Percentiles rank a stretch among this genome's conserved stretches.
Evolutionary conservation across 2,797 vertebrate species (phyloP).

Genomic region (Macrochelys suwanniensis): DNA sequence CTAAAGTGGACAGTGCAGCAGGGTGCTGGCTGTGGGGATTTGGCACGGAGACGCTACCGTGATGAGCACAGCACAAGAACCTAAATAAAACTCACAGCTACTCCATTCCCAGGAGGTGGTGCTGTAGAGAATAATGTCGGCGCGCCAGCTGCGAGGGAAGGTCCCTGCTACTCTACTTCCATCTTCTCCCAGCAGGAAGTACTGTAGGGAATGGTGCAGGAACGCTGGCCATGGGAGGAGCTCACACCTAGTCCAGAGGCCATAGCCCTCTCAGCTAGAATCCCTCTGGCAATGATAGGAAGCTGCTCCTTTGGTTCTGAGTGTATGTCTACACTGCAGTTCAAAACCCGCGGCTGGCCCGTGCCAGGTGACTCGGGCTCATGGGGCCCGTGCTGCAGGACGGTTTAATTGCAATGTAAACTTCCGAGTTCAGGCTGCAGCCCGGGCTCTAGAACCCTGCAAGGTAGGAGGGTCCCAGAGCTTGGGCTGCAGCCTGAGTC

Average conservation of each 20-base stretch:
- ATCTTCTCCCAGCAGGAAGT: background rate
- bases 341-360: background rate
- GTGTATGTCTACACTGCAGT: background rate
- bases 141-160: background rate
- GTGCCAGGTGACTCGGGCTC: background rate
- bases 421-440: background rate
- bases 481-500: background rate
- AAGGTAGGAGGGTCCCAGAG: background rate
- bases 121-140: background rate
- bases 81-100: background rate
- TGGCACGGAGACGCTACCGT: background rate
- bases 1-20: background rate
- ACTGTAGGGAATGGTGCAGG: background rate
- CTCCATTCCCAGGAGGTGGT: background rate
- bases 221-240: background rate
- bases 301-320: background rate
- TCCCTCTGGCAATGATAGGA: background rate
- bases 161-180: background rate
- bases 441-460: background rate
- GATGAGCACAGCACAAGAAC: background rate
- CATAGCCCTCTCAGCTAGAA: background rate
- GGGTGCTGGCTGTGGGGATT: background rate
- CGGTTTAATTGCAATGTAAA: background rate
- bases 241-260: background rate
- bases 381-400: background rate